These are phyloP conservation scores for Dolomedes plantarius DNA, from an alignment of 2,888 invertebrate genomes.

Conservation along the genomic window DNA sequence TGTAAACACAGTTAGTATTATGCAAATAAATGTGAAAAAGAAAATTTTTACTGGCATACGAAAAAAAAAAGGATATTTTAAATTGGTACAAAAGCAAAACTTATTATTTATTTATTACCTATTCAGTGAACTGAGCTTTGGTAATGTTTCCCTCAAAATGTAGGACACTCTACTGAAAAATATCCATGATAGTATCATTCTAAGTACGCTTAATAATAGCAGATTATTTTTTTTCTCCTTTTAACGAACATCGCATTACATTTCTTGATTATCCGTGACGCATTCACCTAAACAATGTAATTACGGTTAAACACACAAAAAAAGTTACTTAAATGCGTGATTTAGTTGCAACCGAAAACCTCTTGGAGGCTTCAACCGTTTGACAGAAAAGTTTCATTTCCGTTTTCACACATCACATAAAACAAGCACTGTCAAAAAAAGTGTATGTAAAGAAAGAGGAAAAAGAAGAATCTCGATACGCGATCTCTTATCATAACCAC, in stretches of 20 bases:
- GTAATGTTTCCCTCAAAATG: too few species aligned
- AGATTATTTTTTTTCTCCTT: too few species aligned
- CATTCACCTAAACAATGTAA: neutral
- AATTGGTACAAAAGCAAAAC: too few species aligned
- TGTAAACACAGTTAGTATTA: too few species aligned
- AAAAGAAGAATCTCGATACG: neutral
- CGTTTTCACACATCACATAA: conserved; percentile 54
- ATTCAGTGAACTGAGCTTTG: too few species aligned
- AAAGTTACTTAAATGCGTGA: neutral
- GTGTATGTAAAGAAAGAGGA: neutral
- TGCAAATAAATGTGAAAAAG: too few species aligned
- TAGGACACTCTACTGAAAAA: too few species aligned
- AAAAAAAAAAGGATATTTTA: too few species aligned
- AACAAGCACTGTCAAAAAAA: conserved; percentile 30
- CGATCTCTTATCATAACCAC: conserved; percentile 31
- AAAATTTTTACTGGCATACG: too few species aligned
- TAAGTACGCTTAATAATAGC: too few species aligned
- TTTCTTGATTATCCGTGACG: neutral
- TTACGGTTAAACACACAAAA: neutral
- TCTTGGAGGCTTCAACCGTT: conserved; percentile 8
- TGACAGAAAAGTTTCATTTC: conserved; percentile 52
- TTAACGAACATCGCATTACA: neutral
- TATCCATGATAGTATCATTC: too few species aligned
- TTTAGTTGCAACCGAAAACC: neutral
- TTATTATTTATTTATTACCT: too few species aligned